These are phyloP conservation scores for Capricornis sumatraensis DNA, from an alignment of 2,113 vertebrate genomes.

Conservation along the genomic window DNA sequence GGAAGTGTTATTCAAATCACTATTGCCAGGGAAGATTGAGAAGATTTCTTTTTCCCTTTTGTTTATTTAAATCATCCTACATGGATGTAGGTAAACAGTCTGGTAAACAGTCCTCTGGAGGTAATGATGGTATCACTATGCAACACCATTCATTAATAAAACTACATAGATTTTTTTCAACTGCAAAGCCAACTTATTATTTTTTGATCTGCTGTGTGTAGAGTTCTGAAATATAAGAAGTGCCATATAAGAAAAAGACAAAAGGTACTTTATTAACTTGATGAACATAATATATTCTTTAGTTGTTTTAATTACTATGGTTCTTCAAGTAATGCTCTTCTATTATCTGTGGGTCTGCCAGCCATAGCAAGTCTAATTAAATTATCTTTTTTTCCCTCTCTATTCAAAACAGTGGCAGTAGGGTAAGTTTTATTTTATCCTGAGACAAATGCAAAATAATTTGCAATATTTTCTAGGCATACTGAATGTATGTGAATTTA, in stretches of 20 bases:
- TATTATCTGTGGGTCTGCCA: neutral
- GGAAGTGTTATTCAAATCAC: neutral
- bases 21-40: slow-evolving; percentile 28
- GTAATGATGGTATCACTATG: neutral
- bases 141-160: neutral
- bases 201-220: slow-evolving; percentile 20
- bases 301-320: slow-evolving; percentile 64
- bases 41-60: neutral
- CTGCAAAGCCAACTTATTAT: neutral
- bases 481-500: neutral
- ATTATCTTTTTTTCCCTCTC: slow-evolving; percentile 40
- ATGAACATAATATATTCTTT: neutral
- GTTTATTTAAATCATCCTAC: neutral
- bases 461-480: slow-evolving; percentile 60
- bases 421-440: slow-evolving; percentile 56
- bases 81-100: neutral
- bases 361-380: slow-evolving; percentile 63
- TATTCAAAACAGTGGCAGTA: slow-evolving; percentile 58
- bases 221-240: neutral
- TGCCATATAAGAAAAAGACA: neutral
- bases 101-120: neutral
- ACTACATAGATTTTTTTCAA: neutral
- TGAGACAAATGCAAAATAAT: slow-evolving; percentile 38
- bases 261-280: neutral
- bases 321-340: neutral